phyloP scores from a whole-genome alignment of 92 coral and sea anemone genomes.

The Pocillopora grandis region DNA sequence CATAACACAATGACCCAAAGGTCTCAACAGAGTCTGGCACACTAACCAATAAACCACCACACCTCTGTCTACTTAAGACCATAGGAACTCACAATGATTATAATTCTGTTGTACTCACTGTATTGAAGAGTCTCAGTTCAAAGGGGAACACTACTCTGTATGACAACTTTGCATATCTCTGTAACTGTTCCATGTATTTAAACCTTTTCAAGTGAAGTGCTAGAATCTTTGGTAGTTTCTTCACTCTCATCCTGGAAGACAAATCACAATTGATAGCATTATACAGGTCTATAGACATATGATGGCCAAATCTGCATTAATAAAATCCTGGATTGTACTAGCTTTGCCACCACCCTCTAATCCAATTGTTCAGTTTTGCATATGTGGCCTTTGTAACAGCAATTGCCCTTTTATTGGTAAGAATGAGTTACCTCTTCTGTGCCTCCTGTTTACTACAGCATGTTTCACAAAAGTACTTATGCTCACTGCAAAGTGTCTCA shows the following conservation, averaged over 20 bases:
- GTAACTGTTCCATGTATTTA: slow-evolving; percentile 95
- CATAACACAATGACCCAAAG: too few species aligned
- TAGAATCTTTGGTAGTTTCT: slow-evolving; percentile 91
- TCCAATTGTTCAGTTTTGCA: too few species aligned
- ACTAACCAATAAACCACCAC: too few species aligned
- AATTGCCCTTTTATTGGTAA: neutral
- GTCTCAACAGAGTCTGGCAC: too few species aligned
- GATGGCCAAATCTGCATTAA: neutral
- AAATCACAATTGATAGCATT: neutral
- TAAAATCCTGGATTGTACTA: neutral
- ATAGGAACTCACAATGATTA: neutral
- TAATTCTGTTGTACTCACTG: slow-evolving; percentile 68
- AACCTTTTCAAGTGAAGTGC: slow-evolving; percentile 97
- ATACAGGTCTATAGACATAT: neutral
- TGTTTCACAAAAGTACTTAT: slow-evolving; percentile 96
- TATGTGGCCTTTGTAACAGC: neutral
- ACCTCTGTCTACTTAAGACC: too few species aligned
- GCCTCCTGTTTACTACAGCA: slow-evolving; percentile 99
- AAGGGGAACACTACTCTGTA: slow-evolving; percentile 98
- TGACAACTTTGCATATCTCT: slow-evolving; percentile 94
- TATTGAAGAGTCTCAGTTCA: slow-evolving; percentile 93
- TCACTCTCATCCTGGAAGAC: slow-evolving; percentile 88
- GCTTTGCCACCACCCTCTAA: neutral
- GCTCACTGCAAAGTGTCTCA: slow-evolving; percentile 96
- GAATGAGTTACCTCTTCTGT: slow-evolving; percentile 78